These are phyloP conservation scores for Nomada fabriciana DNA, from an alignment of 2,888 invertebrate species.

Conservation along the genomic window DNA sequence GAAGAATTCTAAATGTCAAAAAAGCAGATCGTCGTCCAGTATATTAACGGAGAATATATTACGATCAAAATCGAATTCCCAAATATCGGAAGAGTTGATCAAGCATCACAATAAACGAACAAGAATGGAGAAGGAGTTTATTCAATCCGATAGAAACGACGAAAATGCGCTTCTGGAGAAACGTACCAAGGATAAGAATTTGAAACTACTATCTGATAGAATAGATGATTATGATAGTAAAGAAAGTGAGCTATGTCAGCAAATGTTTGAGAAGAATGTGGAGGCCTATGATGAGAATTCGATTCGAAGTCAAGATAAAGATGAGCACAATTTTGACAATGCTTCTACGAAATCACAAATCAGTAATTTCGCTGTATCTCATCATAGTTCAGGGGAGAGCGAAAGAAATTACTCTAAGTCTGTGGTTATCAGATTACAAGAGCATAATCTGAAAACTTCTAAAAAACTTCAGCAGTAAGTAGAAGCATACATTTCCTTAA, in stretches of 20 bases:
- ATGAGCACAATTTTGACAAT: slow-evolving; percentile 73
- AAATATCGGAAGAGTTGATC: slow-evolving; percentile 71
- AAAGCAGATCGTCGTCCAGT: slow-evolving; percentile 72
- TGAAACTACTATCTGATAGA: slow-evolving; percentile 76
- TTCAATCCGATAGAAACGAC: slow-evolving; percentile 51
- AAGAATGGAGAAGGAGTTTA: slow-evolving; percentile 73
- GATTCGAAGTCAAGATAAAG: slow-evolving; percentile 28
- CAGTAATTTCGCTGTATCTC: slow-evolving; percentile 80
- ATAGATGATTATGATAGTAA: slow-evolving; percentile 75
- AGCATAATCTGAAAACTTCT: slow-evolving; percentile 78
- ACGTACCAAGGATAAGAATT: slow-evolving; percentile 77
- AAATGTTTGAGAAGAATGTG: slow-evolving; percentile 65
- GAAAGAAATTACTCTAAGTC: slow-evolving; percentile 81
- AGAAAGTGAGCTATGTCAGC: slow-evolving; percentile 65
- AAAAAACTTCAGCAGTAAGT: slow-evolving; percentile 83
- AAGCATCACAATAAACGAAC: slow-evolving; percentile 78
- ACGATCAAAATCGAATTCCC: slow-evolving; percentile 70
- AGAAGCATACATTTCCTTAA: slow-evolving; percentile 4
- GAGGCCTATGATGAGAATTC: slow-evolving; percentile 48
- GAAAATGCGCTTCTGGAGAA: slow-evolving; percentile 70
- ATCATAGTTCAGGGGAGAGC: slow-evolving; percentile 81
- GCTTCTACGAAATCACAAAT: slow-evolving; percentile 80
- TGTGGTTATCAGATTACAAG: slow-evolving; percentile 80
- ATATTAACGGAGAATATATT: slow-evolving; percentile 73
- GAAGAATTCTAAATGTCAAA: slow-evolving; percentile 77